These are phyloP conservation scores for Barnardius zonarius DNA, from an alignment of 2,113 vertebrate genomes.

Conservation along the genomic window DNA sequence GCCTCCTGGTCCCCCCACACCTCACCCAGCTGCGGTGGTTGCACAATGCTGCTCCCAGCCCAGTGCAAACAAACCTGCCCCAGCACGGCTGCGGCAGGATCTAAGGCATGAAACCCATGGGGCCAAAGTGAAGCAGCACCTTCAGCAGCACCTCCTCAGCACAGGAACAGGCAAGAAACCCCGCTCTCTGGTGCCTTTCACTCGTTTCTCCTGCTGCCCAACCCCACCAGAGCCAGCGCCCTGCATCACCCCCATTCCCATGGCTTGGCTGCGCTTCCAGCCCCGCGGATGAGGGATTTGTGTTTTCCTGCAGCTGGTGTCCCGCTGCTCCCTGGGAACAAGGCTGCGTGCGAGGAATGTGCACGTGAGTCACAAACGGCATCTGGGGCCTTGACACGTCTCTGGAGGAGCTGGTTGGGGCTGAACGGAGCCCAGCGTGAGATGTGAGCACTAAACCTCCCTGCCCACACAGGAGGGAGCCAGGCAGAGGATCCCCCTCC, in stretches of 20 bases:
- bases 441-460: neutral
- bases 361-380: neutral
- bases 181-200: fast-evolving
- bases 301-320: neutral
- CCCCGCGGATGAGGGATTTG: neutral
- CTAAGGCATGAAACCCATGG: neutral
- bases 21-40: neutral
- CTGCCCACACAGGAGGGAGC: neutral
- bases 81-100: neutral
- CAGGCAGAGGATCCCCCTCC: neutral
- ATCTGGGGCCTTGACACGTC: neutral
- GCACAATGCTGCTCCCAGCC: neutral
- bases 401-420: fast-evolving
- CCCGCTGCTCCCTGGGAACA: neutral
- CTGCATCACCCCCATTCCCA: fast-evolving
- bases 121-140: neutral
- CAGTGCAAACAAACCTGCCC: neutral
- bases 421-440: neutral
- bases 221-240: fast-evolving
- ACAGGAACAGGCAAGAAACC: neutral
- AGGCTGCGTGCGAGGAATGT: neutral
- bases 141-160: neutral
- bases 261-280: neutral
- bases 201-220: neutral
- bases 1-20: neutral